Conservation (phyloP, 1,140 invertebrate genomes). For the Drosophila sturtevanti region DNA sequence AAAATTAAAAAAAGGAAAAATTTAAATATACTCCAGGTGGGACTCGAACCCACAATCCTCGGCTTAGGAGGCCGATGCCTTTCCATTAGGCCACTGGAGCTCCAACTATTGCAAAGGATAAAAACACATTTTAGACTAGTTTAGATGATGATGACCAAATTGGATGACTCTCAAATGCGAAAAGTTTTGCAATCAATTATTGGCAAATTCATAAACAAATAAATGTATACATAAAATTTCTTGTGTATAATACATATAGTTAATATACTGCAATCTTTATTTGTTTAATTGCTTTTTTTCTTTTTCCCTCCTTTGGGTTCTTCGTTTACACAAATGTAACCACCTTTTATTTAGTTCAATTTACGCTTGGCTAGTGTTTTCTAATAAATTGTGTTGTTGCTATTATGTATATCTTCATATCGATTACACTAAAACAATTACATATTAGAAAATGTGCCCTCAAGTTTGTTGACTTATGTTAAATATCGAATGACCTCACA, state of each 20-base stretch:
- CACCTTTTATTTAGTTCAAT: not conserved
- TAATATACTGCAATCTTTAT: no score
- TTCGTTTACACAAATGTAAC: no score
- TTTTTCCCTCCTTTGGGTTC: no score
- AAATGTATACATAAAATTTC: no score
- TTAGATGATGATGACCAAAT: no score
- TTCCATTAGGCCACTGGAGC: slow-evolving; percentile 8
- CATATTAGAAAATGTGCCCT: not conserved
- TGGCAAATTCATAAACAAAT: no score
- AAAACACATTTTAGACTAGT: no score
- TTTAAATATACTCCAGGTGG: slow-evolving; percentile 2
- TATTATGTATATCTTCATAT: not conserved
- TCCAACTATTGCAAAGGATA: no score
- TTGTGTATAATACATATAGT: no score
- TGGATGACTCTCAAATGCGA: no score
- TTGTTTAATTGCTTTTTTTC: no score
- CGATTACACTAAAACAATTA: not conserved
- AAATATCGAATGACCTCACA: slow-evolving; percentile 15
- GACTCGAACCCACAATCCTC: slow-evolving; percentile 6
- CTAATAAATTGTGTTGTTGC: not conserved
- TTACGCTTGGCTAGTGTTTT: not conserved
- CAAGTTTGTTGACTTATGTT: slow-evolving; percentile 19
- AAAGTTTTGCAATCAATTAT: no score
- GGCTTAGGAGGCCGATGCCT: slow-evolving; percentile 7
- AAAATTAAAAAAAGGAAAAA: not conserved